phyloP scores from a whole-genome alignment of 2,888 invertebrate species.

The Invenusta paracnida region DNA sequence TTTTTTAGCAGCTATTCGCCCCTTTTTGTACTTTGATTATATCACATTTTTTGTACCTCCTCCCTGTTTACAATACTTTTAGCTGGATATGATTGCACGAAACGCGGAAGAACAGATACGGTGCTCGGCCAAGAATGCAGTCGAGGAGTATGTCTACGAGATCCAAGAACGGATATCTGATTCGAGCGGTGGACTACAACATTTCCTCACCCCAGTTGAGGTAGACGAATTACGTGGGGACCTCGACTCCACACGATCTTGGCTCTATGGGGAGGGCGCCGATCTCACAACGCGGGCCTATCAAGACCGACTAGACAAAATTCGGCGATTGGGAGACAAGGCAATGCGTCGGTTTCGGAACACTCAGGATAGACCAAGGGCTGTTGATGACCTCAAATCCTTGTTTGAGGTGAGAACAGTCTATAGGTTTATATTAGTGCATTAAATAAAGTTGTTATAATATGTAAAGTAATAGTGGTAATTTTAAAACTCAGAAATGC shows the following conservation, averaged over 20 bases:
- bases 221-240: slow-evolving; percentile 60
- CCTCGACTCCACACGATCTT: slow-evolving; percentile 81
- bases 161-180: slow-evolving; percentile 83
- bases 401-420: background rate
- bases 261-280: slow-evolving; percentile 95
- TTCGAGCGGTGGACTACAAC: slow-evolving; percentile 71
- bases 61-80: slow-evolving; percentile 26
- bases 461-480: too few species aligned
- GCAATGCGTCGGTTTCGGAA: background rate
- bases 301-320: slow-evolving; percentile 63
- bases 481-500: too few species aligned
- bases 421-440: too few species aligned
- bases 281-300: slow-evolving; percentile 77
- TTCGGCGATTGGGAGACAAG: slow-evolving; percentile 59
- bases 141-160: slow-evolving; percentile 97
- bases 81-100: slow-evolving; percentile 66
- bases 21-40: background rate
- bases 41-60: background rate
- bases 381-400: background rate
- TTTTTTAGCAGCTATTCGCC: too few species aligned
- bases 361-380: background rate
- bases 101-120: slow-evolving; percentile 89
- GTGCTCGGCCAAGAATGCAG: slow-evolving; percentile 86
- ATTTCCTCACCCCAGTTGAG: slow-evolving; percentile 69
- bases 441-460: too few species aligned